These are phyloP conservation scores for Cichladusa arquata DNA, from an alignment of 2,113 vertebrate genomes.

Conservation along the genomic window DNA sequence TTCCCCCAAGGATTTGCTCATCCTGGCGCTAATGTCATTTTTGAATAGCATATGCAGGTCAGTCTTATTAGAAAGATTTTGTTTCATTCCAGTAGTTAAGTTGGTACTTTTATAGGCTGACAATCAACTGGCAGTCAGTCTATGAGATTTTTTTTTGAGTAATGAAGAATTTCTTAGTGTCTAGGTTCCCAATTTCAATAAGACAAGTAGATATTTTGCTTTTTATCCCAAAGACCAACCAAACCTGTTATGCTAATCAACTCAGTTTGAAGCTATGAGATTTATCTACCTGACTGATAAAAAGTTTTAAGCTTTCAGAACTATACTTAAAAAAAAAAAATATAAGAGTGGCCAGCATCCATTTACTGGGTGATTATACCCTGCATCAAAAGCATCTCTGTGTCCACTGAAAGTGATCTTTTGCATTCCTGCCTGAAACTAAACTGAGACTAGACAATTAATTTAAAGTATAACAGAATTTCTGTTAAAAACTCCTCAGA, in stretches of 20 bases:
- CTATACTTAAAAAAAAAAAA: neutral
- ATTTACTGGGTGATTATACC: neutral
- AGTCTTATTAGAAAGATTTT: neutral
- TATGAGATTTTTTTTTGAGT: neutral
- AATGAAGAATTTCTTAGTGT: neutral
- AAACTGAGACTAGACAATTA: neutral
- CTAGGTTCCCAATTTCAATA: neutral
- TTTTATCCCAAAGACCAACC: neutral
- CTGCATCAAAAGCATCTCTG: neutral
- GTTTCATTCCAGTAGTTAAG: neutral
- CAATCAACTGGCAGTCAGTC: neutral
- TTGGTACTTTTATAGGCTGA: neutral
- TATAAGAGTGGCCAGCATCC: neutral
- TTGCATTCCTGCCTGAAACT: neutral
- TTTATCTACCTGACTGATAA: neutral
- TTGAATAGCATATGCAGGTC: neutral
- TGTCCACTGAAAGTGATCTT: neutral
- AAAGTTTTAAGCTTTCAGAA: neutral
- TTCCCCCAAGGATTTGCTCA: neutral
- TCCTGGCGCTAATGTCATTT: neutral
- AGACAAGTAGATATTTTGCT: neutral
- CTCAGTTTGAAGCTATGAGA: neutral
- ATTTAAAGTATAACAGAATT: neutral
- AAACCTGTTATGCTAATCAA: neutral
- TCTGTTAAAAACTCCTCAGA: neutral